Conservation (phyloP, 35 echinoderm and acorn worm species). For the Apostichopus japonicus region DNA sequence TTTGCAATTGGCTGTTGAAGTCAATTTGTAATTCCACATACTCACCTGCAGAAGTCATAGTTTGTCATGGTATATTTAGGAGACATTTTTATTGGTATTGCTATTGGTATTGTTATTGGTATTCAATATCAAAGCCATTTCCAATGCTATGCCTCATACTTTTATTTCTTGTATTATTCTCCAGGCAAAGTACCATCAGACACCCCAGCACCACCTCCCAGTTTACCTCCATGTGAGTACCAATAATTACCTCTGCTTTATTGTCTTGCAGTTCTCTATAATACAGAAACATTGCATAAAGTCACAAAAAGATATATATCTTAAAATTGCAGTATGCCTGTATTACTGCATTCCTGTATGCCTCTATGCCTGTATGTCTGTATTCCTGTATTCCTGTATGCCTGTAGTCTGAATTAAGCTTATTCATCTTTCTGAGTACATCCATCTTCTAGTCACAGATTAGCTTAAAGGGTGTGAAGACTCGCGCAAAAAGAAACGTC, state of each 20-base stretch:
- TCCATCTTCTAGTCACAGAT: no score
- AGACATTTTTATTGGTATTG: no score
- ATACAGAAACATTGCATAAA: background rate
- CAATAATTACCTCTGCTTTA: background rate
- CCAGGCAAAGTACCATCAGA: slow-evolving; percentile 24
- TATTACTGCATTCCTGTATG: background rate
- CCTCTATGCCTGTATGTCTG: background rate
- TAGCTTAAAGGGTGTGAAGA: no score
- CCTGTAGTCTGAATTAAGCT: no score
- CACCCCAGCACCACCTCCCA: slow-evolving; percentile 53
- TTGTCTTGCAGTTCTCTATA: background rate
- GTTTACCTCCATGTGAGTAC: slow-evolving; percentile 38
- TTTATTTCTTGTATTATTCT: background rate
- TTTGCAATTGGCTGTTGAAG: background rate
- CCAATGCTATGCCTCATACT: no score
- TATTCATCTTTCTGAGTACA: no score
- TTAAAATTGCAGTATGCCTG: no score
- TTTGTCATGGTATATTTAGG: background rate
- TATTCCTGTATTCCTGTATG: background rate
- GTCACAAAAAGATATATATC: no score
- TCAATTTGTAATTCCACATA: background rate
- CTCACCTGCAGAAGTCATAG: background rate
- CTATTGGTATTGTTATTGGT: no score
- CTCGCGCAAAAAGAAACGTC: no score
- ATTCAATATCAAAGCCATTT: no score